A percentile compares a stretch with the other conserved stretches of the same genome.
These are phyloP conservation scores for Laticauda colubrina DNA, from an alignment of 2,113 vertebrate species.

Conservation along the genomic window DNA sequence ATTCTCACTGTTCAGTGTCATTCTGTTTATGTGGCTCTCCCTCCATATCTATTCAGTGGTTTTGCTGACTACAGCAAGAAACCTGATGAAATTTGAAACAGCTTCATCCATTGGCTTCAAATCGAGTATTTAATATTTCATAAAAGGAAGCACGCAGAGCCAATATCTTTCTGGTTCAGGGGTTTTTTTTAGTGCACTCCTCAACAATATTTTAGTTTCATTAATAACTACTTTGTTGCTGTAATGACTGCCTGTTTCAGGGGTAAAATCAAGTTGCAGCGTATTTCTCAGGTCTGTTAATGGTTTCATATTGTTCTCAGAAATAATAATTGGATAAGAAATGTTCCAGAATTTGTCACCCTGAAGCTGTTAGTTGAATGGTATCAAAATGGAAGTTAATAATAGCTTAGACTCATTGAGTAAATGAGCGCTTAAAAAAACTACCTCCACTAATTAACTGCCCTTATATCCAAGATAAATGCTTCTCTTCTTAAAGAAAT, in stretches of 20 bases:
- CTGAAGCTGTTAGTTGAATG: conserved; percentile 67
- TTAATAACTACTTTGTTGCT: conserved; percentile 57
- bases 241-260: conserved; percentile 69
- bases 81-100: conserved; percentile 23
- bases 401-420: conserved; percentile 29
- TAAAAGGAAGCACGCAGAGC: not conserved
- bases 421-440: conserved; percentile 17
- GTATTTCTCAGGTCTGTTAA: conserved; percentile 75
- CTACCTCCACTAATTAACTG: conserved; percentile 19
- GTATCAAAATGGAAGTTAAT: conserved; percentile 36
- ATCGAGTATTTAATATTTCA: conserved; percentile 26
- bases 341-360: conserved; percentile 75
- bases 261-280: conserved; percentile 76
- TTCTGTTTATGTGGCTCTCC: not conserved
- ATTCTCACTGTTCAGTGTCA: not conserved
- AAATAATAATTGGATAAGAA: conserved; percentile 75
- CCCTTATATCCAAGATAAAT: not conserved
- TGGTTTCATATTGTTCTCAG: conserved; percentile 75
- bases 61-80: conserved; percentile 15
- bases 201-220: conserved; percentile 48
- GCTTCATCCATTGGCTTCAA: conserved; percentile 21
- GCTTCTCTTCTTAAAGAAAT: not conserved
- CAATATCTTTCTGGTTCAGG: conserved; percentile 14
- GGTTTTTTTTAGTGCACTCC: not conserved
- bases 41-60: not conserved